Evolutionary conservation across 1,140 invertebrate species (phyloP), one percentile per base, ranked within the genome.

Genomic region (Spodoptera litura): DNA sequence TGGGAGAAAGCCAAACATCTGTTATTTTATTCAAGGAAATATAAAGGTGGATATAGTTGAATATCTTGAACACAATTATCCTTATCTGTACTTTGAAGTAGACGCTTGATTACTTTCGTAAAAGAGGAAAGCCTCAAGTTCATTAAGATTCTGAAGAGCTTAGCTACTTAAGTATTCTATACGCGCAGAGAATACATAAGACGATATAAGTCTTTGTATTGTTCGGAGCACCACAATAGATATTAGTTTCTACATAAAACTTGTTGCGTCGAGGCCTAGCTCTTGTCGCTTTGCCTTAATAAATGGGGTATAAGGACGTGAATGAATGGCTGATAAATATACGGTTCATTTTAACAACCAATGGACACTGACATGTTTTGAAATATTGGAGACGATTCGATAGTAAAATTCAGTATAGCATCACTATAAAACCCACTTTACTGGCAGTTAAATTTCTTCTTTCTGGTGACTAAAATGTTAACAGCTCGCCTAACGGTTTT

Each of bases 71-170:
- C 35, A 10, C 35, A 66, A 66, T 66, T 31, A 53, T 53, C 49
- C 66, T 53, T 53, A 70, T 66, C 61, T 44, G n/a, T n/a, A 8
- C 12, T 35, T 64, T 64, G 38, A 20, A 66, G 38, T 49, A 15
- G 15, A 25, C n/a, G 12, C 52, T 56, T 56, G 27, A 56, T 55
- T 11, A 71, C 52, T 71, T 71, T 71, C 8, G 27, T 38, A 71
- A 71, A 70, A 61, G 59, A 75, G 49, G 49, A 64, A 75, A 75
- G 73, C 25, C 12, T 53, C 38, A 31, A 10, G 27, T 27, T 75
- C 58, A 75, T 64, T 75, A 75, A 20, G 58, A 53, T 75, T 64
- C 73, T 64, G 27, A 49, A 52, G 58, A 73, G 68, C 52, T 56
- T 38, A 64, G 44, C n/a, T 15, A 64, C 49, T 44, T 53, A n/a